phyloP scores from a whole-genome alignment of 1,140 invertebrate genomes.

The Camponotus floridanus region DNA sequence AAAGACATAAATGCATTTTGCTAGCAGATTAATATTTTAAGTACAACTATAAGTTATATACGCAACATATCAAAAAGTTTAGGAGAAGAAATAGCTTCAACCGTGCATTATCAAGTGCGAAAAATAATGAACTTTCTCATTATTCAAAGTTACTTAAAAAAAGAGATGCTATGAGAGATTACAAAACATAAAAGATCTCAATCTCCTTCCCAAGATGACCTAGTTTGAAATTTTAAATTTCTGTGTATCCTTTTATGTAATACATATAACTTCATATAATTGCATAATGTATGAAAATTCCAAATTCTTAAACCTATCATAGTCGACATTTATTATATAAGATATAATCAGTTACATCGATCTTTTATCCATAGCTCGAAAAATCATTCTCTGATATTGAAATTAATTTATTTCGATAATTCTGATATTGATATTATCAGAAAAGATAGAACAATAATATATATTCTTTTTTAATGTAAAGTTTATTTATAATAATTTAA shows the following conservation, averaged over 20 bases:
- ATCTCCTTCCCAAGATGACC: conserved; percentile 16
- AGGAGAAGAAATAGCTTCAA: conserved; percentile 31
- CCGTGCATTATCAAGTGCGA: conserved; percentile 17
- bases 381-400: not conserved
- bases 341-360: not conserved
- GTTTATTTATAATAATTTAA: not conserved
- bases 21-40: conserved; percentile 36
- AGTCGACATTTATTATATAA: not conserved
- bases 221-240: conserved; percentile 37
- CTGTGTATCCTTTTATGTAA: not conserved
- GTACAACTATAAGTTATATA: conserved; percentile 28
- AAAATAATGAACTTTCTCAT: conserved; percentile 54
- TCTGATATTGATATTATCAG: not conserved
- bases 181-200: conserved; percentile 10
- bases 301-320: not conserved
- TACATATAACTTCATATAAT: not conserved
- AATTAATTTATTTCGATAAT: conserved; percentile 3
- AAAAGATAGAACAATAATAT: not conserved
- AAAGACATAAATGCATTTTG: not conserved
- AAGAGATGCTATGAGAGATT: conserved; percentile 20
- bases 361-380: not conserved
- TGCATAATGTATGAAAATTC: not conserved
- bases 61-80: conserved; percentile 30
- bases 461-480: not conserved
- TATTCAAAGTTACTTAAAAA: conserved; percentile 32